Evolutionary conservation across 2,113 vertebrate genomes (phyloP).

Genomic region (Columba janthina): DNA sequence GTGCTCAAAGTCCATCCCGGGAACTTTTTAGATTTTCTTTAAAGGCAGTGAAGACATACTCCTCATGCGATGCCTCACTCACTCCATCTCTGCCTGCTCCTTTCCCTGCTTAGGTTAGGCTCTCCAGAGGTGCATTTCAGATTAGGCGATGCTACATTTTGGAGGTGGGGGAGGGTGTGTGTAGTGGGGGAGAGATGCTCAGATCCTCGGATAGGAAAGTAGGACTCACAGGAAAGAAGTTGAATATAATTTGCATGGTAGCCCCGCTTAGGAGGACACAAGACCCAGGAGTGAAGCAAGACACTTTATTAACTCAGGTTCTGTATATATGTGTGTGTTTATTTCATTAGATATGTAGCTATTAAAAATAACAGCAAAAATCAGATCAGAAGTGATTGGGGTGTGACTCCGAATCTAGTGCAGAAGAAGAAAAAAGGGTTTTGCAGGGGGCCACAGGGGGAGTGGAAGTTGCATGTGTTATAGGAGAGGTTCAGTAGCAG

Average conservation of each 20-base stretch:
- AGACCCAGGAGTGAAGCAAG: rapidly evolving
- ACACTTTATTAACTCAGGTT: not conserved
- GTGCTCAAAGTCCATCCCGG: not conserved
- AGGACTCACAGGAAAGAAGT: constrained; percentile 68
- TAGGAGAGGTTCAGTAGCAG: constrained; percentile 45
- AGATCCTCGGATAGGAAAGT: constrained; percentile 59
- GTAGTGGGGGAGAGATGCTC: constrained; percentile 46
- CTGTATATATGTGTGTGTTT: not conserved
- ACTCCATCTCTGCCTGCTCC: not conserved
- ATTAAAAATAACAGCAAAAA: too few relatives aligned
- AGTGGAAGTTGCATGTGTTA: constrained; percentile 51
- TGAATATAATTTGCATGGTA: constrained; percentile 66
- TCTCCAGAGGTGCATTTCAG: constrained; percentile 63
- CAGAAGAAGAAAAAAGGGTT: not conserved
- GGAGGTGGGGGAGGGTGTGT: not conserved
- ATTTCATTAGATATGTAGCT: not conserved
- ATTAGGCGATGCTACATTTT: constrained; percentile 41
- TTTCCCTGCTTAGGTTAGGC: not conserved
- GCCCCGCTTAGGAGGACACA: constrained; percentile 11
- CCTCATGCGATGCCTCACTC: not conserved
- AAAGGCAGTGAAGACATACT: not conserved
- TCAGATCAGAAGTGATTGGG: not conserved
- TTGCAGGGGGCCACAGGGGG: not conserved
- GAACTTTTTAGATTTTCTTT: constrained; percentile 56
- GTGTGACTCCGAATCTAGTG: constrained; percentile 41